Conservation (phyloP, 2,113 vertebrate genomes). For the Hippolais icterina region DNA sequence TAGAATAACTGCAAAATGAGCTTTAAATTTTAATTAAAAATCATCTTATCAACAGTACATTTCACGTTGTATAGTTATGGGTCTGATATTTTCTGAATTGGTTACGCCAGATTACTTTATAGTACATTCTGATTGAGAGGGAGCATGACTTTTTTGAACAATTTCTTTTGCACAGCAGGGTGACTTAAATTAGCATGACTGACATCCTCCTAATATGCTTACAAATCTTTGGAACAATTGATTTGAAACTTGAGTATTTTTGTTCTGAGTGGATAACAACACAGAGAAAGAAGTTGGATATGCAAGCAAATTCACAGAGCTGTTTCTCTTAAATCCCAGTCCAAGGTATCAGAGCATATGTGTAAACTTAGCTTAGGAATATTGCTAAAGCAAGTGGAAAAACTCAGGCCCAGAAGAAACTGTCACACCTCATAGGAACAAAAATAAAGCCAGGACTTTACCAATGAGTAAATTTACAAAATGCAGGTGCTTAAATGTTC, state of each 20-base stretch:
- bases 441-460: not conserved
- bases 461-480: not conserved
- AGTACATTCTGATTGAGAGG: not conserved
- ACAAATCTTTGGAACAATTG: slow-evolving; percentile 8
- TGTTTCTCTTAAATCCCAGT: not conserved
- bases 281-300: not conserved
- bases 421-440: not conserved
- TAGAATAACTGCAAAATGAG: slow-evolving; percentile 4
- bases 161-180: slow-evolving; percentile 16
- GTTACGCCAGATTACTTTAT: not conserved
- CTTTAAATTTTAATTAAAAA: slow-evolving; percentile 39
- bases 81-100: slow-evolving; percentile 31
- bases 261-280: not conserved
- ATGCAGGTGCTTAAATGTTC: not conserved
- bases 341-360: not conserved
- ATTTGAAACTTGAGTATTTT: slow-evolving; percentile 2
- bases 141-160: not conserved
- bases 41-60: slow-evolving; percentile 8
- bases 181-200: slow-evolving; percentile 11
- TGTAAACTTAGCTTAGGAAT: not conserved
- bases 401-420: not conserved
- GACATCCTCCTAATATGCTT: not conserved
- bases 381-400: not conserved
- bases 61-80: slow-evolving; percentile 1
- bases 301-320: not conserved